Evolutionary conservation across 2,797 vertebrate genomes (phyloP), one percentile per base, ranked within the genome.

Genomic region (Molossus molossus): DNA sequence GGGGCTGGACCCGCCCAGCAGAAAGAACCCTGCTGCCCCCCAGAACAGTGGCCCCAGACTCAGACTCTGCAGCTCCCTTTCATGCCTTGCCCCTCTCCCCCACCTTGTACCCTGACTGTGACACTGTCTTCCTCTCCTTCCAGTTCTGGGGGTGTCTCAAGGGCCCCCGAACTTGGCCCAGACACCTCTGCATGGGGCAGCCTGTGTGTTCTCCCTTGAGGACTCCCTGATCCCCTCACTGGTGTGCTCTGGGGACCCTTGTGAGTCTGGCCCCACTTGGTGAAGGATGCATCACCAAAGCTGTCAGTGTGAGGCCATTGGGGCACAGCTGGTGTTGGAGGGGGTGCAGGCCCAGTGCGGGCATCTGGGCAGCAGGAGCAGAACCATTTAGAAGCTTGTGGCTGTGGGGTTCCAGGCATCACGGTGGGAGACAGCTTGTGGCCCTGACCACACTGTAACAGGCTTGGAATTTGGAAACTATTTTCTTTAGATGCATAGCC

Each of bases 381-480:
- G 60, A 37, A 6, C 17, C 17, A 8, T 65, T 62, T 37, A 5
- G 77, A 48, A 3, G 85, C 85, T 1, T 25, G 72, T 5, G 11
- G 69, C 60, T 67, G 25, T 9, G 4, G 40, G 14, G 55, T 5
- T 10, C 3, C 0, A 0, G 9, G 33, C 3, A 0, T 48, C 0
- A 10, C 29, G 37, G 15, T 21, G 12, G 13, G 50, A n/a, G 20
- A 53, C 6, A 11, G 69, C 9, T 1, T 2, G 23, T 1, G 12
- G 4, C 2, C 45, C 69, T 65, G 55, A 1, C 58, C 2, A 0
- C 37, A 2, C 25, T 1, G 17, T 21, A 12, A 29, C 18, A 10
- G 21, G 11, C 27, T 17, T 2, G 8, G 15, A 2, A 14, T 55
- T 50, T 55, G 81, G 58, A n/a, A 77, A 21, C 1, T 5, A 14